Base-by-base conservation (phyloP, 2,113 vertebrate species). In the Cichladusa arquata region DNA sequence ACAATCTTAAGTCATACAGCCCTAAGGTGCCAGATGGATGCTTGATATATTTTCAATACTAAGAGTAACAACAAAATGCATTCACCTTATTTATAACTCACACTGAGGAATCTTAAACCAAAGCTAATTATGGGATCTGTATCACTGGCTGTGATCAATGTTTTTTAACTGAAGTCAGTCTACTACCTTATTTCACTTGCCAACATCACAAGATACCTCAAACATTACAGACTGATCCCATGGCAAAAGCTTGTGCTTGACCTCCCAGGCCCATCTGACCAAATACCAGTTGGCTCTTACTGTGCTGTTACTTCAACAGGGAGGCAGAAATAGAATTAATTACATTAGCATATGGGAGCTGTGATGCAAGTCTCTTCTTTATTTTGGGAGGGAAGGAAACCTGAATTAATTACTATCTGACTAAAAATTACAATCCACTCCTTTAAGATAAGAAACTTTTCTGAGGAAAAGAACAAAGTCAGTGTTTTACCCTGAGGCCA, bases 291-390 rank as follows among this genome's bases (percentile, higher is more conserved):
- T 86, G 88, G 82, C 76, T 78, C 51, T 74, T 54, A 77, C 70
- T 56, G 51, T 4, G 7, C 82, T 92, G 54, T 86, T 88, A 90
- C 67, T 76, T 96, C 94, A 97, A 48, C 19, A 88, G 69, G 51
- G 93, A 92, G 80, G 29, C 83, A 96, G 80, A 96, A 97, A 96
- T 92, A 95, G 96, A 94, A 92, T 28, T 92, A 94, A 97, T 94
- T 94, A 67, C 28, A 81, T 71, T 91, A 95, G 69, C 96, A 60
- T 86, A 92, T 24, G 77, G 56, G 38, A 86, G 11, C 51, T 47
- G 80, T 94, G 94, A 97, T 60, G 28, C 23, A 86, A 88, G 71
- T 92, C 47, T 62, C 84, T 67, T 67, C 4, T 88, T 62, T 84
- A 7, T 91, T 92, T 69, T 7, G n/a, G 60, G 69, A 94, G 91